Evolutionary conservation across 2,113 vertebrate genomes (phyloP).

Genomic region (Entosphenus tridentatus): DNA sequence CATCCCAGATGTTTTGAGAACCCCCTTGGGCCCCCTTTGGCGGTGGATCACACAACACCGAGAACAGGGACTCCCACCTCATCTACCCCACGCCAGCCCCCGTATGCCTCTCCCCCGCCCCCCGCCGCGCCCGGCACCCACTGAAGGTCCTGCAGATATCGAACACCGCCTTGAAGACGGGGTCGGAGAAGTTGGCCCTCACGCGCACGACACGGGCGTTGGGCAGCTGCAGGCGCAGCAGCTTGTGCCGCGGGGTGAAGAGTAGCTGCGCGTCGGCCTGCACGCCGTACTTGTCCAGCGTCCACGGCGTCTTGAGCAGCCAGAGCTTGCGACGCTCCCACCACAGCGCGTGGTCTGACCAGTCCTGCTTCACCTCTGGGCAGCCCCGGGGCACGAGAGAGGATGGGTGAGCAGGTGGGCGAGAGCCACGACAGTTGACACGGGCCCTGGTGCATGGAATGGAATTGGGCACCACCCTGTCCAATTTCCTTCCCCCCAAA

Average conservation of each 20-base stretch:
- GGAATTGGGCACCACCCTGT: too few species aligned
- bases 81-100: conserved; percentile 8
- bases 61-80: conserved; percentile 3
- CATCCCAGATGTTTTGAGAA: not conserved
- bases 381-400: not conserved
- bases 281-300: conserved; percentile 70
- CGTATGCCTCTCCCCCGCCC: not conserved
- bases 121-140: conserved; percentile 26
- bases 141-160: conserved; percentile 71
- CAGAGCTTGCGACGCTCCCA: conserved; percentile 77
- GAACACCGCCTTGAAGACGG: conserved; percentile 59
- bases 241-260: conserved; percentile 76
- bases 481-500: too few species aligned
- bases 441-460: too few species aligned
- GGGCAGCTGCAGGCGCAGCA: conserved; percentile 54
- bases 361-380: conserved; percentile 49
- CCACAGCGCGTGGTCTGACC: conserved; percentile 92
- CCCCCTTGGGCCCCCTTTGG: too few species aligned
- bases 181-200: conserved; percentile 52
- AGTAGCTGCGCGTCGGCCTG: conserved; percentile 67
- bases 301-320: conserved; percentile 93
- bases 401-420: too few species aligned
- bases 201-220: conserved; percentile 56
- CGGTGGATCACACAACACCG: too few species aligned
- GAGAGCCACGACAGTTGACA: too few species aligned